Percentiles rank a stretch among this genome's conserved stretches.
Evolutionary conservation across 2,797 vertebrate genomes (phyloP).

Genomic region (Arvicola amphibius): DNA sequence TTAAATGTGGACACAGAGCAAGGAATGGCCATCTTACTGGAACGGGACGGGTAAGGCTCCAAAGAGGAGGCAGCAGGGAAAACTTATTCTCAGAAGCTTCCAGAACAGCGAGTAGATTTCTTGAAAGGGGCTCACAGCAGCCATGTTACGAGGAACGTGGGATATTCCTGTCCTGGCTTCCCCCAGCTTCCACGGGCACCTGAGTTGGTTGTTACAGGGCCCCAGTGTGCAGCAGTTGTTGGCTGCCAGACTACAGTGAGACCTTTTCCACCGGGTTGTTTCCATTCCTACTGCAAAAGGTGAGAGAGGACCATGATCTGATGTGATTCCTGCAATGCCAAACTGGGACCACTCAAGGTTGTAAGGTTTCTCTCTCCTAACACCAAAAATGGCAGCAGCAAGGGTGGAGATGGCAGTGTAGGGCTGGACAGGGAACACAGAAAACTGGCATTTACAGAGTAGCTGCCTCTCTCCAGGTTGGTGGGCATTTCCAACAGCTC

Average conservation of each 20-base stretch:
- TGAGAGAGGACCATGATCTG: too few species aligned
- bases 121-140: neutral
- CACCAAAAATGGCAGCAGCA: neutral
- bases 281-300: neutral
- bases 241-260: neutral
- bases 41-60: neutral
- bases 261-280: neutral
- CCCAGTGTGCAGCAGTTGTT: neutral
- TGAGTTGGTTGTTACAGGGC: neutral
- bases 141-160: too few species aligned
- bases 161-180: neutral
- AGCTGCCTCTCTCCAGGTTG: neutral
- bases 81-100: neutral
- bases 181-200: neutral
- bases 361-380: fast-evolving
- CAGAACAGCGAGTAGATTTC: neutral
- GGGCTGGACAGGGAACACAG: neutral
- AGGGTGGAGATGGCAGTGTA: neutral
- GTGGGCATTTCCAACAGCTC: neutral
- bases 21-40: neutral
- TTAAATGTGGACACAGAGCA: neutral
- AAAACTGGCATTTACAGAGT: neutral
- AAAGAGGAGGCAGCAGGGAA: neutral
- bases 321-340: neutral
- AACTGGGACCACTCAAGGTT: too few species aligned